These are phyloP conservation scores for Hafferia zeledoni DNA, from an alignment of 2,797 vertebrate species.

Conservation along the genomic window DNA sequence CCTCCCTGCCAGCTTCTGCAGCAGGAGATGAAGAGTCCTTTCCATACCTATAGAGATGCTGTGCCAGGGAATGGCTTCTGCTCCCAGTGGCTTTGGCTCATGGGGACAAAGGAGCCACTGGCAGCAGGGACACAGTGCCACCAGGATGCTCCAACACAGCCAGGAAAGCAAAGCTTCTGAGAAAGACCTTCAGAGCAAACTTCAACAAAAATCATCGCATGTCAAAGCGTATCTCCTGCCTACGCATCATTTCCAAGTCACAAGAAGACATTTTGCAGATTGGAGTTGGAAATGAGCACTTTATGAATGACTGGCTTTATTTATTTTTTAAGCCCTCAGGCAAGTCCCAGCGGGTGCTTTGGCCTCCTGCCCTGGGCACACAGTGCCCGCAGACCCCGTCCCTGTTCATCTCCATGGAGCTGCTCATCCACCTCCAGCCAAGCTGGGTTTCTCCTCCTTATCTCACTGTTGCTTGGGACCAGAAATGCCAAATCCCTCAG, in stretches of 20 bases:
- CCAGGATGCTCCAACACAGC: background rate
- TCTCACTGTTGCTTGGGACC: background rate
- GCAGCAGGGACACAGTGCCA: background rate
- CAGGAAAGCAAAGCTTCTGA: background rate
- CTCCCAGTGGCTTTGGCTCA: background rate
- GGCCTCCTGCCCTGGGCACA: background rate
- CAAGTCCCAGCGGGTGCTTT: background rate
- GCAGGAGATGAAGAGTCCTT: background rate
- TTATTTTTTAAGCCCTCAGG: background rate
- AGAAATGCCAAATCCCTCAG: background rate
- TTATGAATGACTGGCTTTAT: background rate
- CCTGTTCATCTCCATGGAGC: background rate
- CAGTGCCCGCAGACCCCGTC: accelerated
- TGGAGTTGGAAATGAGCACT: slow-evolving; percentile 8
- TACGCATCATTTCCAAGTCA: slow-evolving; percentile 20
- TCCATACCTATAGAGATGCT: background rate
- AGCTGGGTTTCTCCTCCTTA: background rate
- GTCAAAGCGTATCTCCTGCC: background rate
- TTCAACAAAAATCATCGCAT: background rate
- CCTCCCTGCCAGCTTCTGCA: background rate
- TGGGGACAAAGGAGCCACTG: background rate
- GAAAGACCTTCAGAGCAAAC: background rate
- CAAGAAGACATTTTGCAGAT: slow-evolving; percentile 5
- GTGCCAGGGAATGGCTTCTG: background rate
- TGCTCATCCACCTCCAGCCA: background rate